Evolutionary conservation across 2,797 vertebrate species (phyloP).

Genomic region (Pelochelys cantorii): DNA sequence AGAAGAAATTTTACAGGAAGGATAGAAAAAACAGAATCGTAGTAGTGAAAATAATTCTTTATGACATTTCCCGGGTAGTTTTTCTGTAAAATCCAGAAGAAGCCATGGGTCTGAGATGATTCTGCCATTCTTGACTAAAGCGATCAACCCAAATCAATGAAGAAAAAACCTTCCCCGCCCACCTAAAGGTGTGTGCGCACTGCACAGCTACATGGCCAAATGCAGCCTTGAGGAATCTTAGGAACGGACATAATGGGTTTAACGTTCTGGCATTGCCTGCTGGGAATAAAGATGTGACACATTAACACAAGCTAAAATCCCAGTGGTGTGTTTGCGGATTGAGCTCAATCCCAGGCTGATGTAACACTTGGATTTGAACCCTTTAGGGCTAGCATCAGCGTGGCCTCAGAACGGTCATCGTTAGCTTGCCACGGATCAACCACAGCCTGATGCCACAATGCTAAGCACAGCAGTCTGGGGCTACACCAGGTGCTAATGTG

Average conservation of each 20-base stretch:
- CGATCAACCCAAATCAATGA: neutral
- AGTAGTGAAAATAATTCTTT: neutral
- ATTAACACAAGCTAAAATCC: neutral
- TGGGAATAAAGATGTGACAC: neutral
- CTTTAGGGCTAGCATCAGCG: neutral
- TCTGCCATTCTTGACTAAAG: neutral
- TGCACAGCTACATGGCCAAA: neutral
- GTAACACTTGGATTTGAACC: neutral
- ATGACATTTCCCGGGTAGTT: neutral
- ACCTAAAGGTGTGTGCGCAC: neutral
- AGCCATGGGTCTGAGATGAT: neutral
- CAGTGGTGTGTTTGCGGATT: neutral
- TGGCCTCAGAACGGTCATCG: neutral
- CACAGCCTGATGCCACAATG: neutral
- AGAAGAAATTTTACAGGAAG: neutral
- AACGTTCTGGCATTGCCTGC: neutral
- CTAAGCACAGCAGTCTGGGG: neutral
- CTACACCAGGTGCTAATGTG: neutral
- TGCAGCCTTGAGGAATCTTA: too few relatives aligned
- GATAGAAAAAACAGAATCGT: neutral
- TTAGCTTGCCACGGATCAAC: neutral
- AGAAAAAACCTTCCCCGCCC: neutral
- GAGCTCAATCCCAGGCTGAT: neutral
- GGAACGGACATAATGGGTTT: neutral
- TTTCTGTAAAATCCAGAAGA: neutral